Conservation (phyloP, 2,113 vertebrate species). For the Salvelinus sp. region DNA sequence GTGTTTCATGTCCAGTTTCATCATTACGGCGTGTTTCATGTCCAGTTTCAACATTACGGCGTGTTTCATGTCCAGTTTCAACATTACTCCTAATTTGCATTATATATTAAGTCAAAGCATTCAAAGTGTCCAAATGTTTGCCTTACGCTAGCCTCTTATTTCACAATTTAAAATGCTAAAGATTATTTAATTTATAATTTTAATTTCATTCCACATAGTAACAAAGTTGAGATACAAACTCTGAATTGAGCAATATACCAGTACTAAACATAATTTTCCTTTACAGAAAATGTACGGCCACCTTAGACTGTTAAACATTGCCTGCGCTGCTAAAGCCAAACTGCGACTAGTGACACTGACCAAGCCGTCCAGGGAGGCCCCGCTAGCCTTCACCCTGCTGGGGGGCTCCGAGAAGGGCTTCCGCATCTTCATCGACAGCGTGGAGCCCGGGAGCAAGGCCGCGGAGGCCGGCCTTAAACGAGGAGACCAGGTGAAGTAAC, state of each 20-base stretch:
- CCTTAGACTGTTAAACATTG: slow-evolving; percentile 96
- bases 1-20: no score
- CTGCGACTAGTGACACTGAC: slow-evolving; percentile 91
- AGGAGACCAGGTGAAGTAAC: slow-evolving; percentile 87
- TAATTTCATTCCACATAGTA: no score
- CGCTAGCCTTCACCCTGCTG: slow-evolving; percentile 89
- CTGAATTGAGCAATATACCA: neutral
- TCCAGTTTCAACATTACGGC: no score
- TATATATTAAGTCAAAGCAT: no score
- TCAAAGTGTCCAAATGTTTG: neutral
- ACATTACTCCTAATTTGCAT: no score
- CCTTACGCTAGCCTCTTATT: neutral
- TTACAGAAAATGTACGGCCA: slow-evolving; percentile 97
- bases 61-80: no score
- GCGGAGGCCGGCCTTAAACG: slow-evolving; percentile 93
- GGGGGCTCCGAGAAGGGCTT: slow-evolving; percentile 96
- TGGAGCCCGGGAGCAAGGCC: slow-evolving; percentile 92
- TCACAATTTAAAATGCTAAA: no score
- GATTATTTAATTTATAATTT: neutral
- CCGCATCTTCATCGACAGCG: slow-evolving; percentile 93
- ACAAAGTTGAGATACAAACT: neutral
- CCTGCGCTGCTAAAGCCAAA: slow-evolving; percentile 97
- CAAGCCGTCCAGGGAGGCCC: slow-evolving; percentile 92
- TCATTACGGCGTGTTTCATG: no score
- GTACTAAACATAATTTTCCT: neutral